Evolutionary conservation across 2,888 invertebrate species (phyloP).

Genomic region (Erebia epiphron): DNA sequence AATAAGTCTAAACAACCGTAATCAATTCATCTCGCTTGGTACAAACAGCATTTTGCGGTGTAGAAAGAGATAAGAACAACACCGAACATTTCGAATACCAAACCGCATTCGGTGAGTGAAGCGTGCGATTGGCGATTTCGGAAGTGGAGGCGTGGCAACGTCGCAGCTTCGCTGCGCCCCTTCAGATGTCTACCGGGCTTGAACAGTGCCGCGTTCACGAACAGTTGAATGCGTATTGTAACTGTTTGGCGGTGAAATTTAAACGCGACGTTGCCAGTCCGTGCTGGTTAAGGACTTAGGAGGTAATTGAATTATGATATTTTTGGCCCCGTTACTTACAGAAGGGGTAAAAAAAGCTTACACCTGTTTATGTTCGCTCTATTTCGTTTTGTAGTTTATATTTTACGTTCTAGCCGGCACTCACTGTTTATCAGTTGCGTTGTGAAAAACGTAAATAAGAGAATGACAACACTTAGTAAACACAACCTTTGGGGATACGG

Average conservation of each 20-base stretch:
- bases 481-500: background rate
- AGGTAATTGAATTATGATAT: constrained; percentile 64
- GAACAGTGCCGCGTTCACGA: constrained; percentile 72
- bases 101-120: constrained; percentile 49
- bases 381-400: constrained; percentile 1
- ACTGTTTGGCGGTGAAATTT: constrained; percentile 67
- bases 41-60: constrained; percentile 37
- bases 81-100: constrained; percentile 44
- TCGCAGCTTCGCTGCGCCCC: constrained; percentile 58
- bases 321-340: constrained; percentile 38
- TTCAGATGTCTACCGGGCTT: constrained; percentile 65
- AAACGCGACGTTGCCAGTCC: constrained; percentile 70
- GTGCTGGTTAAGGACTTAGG: constrained; percentile 58
- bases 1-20: constrained; percentile 38
- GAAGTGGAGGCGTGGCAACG: constrained; percentile 67
- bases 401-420: background rate
- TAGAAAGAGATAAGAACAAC: constrained; percentile 47
- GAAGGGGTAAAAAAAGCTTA: constrained; percentile 31
- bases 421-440: constrained; percentile 6
- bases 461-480: background rate
- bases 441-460: constrained; percentile 2
- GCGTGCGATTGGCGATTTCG: constrained; percentile 57
- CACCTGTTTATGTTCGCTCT: constrained; percentile 31
- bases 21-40: constrained; percentile 48
- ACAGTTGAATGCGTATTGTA: constrained; percentile 79